These are phyloP conservation scores for Adelges cooleyi DNA, from an alignment of 1,140 invertebrate genomes.

Conservation along the genomic window DNA sequence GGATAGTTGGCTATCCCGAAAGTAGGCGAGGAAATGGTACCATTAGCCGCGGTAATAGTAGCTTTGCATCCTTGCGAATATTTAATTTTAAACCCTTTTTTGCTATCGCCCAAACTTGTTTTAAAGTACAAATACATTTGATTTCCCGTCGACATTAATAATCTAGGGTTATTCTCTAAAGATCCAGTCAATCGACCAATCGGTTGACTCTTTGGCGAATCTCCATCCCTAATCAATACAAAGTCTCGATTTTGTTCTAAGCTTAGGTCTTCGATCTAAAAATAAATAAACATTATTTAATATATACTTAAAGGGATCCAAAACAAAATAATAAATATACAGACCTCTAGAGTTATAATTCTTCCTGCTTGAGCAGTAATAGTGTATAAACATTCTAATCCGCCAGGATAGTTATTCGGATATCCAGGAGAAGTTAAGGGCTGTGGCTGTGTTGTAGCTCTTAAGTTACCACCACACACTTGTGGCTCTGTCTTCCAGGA, in stretches of 20 bases:
- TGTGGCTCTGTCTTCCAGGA: conserved; percentile 90
- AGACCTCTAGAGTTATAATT: conserved; percentile 73
- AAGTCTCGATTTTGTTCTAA: conserved; percentile 75
- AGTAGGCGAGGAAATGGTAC: conserved; percentile 76
- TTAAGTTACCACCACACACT: conserved; percentile 69
- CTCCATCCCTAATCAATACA: conserved; percentile 78
- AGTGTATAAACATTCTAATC: conserved; percentile 85
- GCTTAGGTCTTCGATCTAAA: conserved; percentile 73
- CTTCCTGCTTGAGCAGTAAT: conserved; percentile 76
- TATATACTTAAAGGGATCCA: no score
- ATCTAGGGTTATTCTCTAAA: conserved; percentile 61
- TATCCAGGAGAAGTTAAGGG: conserved; percentile 78
- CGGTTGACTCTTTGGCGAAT: conserved; percentile 67
- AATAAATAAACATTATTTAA: background rate
- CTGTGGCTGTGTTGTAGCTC: conserved; percentile 71
- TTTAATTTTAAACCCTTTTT: conserved; percentile 80
- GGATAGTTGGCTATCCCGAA: conserved; percentile 74
- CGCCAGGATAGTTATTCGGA: conserved; percentile 83
- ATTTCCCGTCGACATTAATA: conserved; percentile 82
- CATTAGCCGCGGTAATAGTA: conserved; percentile 65
- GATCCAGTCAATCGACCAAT: conserved; percentile 72
- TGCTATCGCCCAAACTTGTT: conserved; percentile 74
- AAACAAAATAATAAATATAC: background rate
- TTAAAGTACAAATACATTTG: conserved; percentile 85
- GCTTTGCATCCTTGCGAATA: conserved; percentile 79